These are phyloP conservation scores for Corythaeola cristata DNA, from an alignment of 2,113 vertebrate species.

Conservation along the genomic window DNA sequence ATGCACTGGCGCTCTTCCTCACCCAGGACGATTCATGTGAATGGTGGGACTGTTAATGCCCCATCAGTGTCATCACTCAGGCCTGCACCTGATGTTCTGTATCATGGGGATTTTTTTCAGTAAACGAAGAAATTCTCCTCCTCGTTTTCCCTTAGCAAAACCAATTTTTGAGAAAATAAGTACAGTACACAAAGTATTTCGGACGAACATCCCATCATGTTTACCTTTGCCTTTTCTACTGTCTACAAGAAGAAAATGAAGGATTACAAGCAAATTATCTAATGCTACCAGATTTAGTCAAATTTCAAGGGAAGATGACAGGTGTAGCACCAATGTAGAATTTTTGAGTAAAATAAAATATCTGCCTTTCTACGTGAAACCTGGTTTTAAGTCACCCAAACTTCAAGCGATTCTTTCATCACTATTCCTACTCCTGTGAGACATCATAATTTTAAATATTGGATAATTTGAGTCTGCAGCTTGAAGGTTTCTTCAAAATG, in stretches of 20 bases:
- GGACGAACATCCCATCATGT: fast-evolving
- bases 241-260: not conserved
- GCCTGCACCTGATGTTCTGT: not conserved
- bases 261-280: not conserved
- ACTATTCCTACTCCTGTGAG: not conserved
- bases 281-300: not conserved
- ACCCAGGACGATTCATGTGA: not conserved
- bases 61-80: fast-evolving
- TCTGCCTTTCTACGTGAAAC: not conserved
- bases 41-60: not conserved
- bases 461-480: slow-evolving; percentile 15
- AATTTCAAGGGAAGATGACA: not conserved
- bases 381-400: not conserved
- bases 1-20: fast-evolving
- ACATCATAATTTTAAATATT: not conserved
- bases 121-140: not conserved
- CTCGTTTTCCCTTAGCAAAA: not conserved
- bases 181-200: not conserved
- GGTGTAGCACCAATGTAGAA: not conserved
- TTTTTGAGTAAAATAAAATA: not conserved
- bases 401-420: not conserved
- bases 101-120: not conserved
- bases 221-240: not conserved
- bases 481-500: not conserved
- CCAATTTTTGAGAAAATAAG: not conserved